Conservation (phyloP, 2,797 vertebrate species). For the Poliocrania exsul region DNA sequence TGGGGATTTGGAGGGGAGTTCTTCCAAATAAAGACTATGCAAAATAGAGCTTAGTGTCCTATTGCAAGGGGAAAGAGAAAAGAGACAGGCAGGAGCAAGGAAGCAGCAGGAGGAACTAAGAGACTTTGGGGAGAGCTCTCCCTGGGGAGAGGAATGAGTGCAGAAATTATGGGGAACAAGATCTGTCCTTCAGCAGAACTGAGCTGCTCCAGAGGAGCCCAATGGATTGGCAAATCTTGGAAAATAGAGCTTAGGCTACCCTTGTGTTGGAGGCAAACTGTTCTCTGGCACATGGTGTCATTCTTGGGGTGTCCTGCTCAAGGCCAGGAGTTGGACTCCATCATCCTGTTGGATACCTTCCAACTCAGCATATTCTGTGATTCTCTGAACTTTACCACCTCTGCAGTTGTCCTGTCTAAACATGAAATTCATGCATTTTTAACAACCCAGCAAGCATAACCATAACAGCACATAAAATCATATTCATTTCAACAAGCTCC, state of each 20-base stretch:
- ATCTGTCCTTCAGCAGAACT: accelerated
- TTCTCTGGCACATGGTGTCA: too few species aligned
- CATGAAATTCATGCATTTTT: too few species aligned
- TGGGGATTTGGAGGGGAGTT: not conserved
- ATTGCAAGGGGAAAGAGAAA: not conserved
- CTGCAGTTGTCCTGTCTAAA: too few species aligned
- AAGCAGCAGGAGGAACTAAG: not conserved
- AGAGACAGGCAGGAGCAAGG: not conserved
- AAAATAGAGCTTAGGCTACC: not conserved
- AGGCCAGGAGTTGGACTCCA: too few species aligned
- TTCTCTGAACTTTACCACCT: too few species aligned
- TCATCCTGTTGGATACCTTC: too few species aligned
- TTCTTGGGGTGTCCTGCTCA: too few species aligned
- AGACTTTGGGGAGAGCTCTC: not conserved
- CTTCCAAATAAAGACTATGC: not conserved
- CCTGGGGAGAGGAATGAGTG: accelerated
- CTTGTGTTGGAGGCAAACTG: not conserved
- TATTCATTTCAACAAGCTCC: too few species aligned
- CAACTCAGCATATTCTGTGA: too few species aligned
- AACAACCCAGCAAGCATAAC: too few species aligned
- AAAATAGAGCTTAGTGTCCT: not conserved
- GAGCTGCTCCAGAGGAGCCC: not conserved
- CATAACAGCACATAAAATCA: too few species aligned
- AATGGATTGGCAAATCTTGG: not conserved
- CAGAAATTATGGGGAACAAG: not conserved